phyloP scores from a whole-genome alignment of 2,888 invertebrate genomes.

The Sclerodermus sp. region DNA sequence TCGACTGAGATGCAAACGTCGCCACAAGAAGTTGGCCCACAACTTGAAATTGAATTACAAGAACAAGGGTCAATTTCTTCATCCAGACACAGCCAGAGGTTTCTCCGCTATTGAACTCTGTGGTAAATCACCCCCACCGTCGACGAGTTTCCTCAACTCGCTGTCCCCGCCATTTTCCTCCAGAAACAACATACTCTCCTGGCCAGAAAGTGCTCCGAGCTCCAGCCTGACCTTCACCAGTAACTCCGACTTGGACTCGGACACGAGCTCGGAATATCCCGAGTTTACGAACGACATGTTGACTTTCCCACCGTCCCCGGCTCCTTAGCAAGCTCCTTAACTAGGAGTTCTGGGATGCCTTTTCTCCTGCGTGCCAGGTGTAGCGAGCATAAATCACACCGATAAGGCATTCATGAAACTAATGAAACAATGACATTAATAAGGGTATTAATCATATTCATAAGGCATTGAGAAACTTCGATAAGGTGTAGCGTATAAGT shows the following conservation, averaged over 20 bases:
- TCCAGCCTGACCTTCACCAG: constrained; percentile 56
- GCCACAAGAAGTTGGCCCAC: constrained; percentile 49
- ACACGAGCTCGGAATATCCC: constrained; percentile 55
- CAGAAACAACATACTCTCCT: constrained; percentile 45
- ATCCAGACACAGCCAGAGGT: constrained; percentile 47
- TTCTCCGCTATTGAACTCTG: constrained; percentile 45
- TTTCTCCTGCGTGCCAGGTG: too few species aligned
- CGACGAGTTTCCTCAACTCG: constrained; percentile 62
- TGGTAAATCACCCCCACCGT: constrained; percentile 61
- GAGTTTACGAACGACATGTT: constrained; percentile 55
- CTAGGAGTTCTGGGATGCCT: too few species aligned
- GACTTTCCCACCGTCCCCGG: constrained; percentile 54
- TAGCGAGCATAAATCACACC: too few species aligned
- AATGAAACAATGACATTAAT: too few species aligned
- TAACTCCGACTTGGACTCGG: constrained; percentile 54
- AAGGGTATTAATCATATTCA: too few species aligned
- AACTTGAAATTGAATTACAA: constrained; percentile 57
- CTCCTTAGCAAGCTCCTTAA: constrained; percentile 35
- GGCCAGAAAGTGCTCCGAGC: constrained; percentile 55
- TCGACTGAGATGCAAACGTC: constrained; percentile 45
- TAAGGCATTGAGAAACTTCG: too few species aligned
- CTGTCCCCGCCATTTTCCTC: constrained; percentile 60
- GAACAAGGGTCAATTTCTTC: constrained; percentile 51
- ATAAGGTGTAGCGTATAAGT: too few species aligned
- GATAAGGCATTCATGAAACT: too few species aligned